Base-by-base conservation (phyloP, 2,888 invertebrate genomes). In the Parnassius apollo region DNA sequence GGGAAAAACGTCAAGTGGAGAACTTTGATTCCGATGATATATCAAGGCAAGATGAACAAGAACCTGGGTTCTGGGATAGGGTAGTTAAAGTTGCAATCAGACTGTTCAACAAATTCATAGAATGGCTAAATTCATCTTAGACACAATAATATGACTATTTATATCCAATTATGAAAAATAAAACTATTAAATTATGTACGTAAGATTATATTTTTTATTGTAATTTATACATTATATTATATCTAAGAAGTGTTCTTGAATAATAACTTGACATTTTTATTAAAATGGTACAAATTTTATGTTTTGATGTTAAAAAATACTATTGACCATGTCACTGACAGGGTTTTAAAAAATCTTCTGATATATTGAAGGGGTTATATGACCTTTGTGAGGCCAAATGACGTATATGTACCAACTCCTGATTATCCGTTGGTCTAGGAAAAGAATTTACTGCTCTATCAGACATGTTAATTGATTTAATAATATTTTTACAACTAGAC, bases 41-140 rank as follows among this genome's bases (percentile, higher is more conserved):
- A 44, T 78, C 70, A 54, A 81, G 83, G 66, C 78, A 82, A n/a
- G 76, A 76, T 22, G 78, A 83, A 70, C 86, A 90, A 42, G 87
- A 91, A 66, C 75, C 84, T 9, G 80, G 90, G 13, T 90, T 92
- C 71, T 92, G 92, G 92, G 86, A 88, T 65, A 78, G 81, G 73
- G 79, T 92, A 11, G 83, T 91, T 18, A 88, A 83, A 80, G 83
- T 88, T 61, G 91, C 91, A 22, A 69, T 92, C 13, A 90, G 86
- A 71, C 67, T 92, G 66, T 88, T 92, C 51, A 86, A 80, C 68
- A 80, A 71, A 74, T 90, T 92, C 69, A 74, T 92, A 61, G 88
- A 90, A 73, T 92, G 92, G 92, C 72, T 92, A 46, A 92, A 92
- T 74, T 76, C 84, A 3, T 88, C 67, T 45, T 46, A 46, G n/a